Evolutionary conservation across 2,888 invertebrate species (phyloP), one percentile per base, ranked within the genome.

Genomic region (Leptarthrus brevirostris): DNA sequence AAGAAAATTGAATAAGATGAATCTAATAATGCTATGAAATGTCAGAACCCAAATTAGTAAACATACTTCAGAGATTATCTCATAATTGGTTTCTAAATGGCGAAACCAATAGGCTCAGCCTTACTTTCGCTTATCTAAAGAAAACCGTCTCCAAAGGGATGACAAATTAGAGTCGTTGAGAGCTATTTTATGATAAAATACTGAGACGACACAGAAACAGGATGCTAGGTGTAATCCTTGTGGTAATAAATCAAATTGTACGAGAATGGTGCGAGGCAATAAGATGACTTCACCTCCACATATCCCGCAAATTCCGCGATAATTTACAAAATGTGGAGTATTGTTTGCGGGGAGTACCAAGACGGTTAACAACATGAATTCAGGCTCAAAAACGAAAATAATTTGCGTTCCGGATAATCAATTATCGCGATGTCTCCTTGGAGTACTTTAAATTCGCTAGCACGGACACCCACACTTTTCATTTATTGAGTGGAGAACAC

Each of bases 121-220:
- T 24, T 14, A 36, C 12, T 18, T 36, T 58, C 34, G 36, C 18
- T 56, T 56, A 56, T 56, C 26, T 30, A 6, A 16, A 26, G 56
- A 26, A 40, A 12, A 16, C 36, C 10, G 36, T 5, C 40, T 36
- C 58, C 18, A 36, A 18, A 20, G 36, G 8, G 36, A 36, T 58
- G 58, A 36, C 58, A 58, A 58, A 58, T 58, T 58, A n/a, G 20
- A 36, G 16, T 20, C 34, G 16, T 58, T 36, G 36, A 40, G 40
- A 40, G 40, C 6, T 40, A 40, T 12, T n/a, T 40, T 40, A 8
- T 40, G 40, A 40, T 40, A 40, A 40, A 40, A 12, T 3, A 40
- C 40, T 40, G n/a, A n/a, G 40, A 49, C 16, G 6, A 1, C 5
- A 3, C 18, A n/a, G 22, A 49, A 8, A 49, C 20, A 49, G 18